Evolutionary conservation across 2,888 invertebrate species (phyloP), one percentile per base, ranked within the genome.

Genomic region (Chymomyza fuscimana): DNA sequence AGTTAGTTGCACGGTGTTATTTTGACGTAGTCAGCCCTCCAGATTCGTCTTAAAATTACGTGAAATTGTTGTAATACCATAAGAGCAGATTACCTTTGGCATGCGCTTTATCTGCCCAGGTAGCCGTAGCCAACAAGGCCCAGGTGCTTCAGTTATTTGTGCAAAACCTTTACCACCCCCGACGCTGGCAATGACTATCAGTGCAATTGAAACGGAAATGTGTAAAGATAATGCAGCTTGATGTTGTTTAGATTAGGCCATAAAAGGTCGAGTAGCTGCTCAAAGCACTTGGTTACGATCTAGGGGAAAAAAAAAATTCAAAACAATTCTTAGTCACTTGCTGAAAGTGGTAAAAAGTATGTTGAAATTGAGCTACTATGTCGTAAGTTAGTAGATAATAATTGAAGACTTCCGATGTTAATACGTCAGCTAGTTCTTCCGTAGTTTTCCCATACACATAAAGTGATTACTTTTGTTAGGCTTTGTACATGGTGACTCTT

Each of bases 181-280:
- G 9, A 9, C 12, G 40, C 40, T 46, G 12, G 10, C 3, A 12
- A 10, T 46, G 40, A 12, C 40, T 46, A 46, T 75, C 80, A 78
- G 59, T 83, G 72, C 72, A 84, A 77, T 59, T 81, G 87, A 83
- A 85, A 85, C 88, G 85, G 88, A 85, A 85, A 88, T 85, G 72
- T 81, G 76, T 85, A 85, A 86, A 85, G 87, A 85, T 87, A 84
- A 70, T n/a, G 22, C 46, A 50, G n/a, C 16, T 36, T 58, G 19
- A 54, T 9, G 12, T 54, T 16, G 40, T 54, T 16, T 40, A 67
- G 67, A 67, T 66, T 69, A 52, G 46, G 15, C n/a, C 19, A 51
- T 46, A 6, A 56, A 50, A 64, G 54, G 58, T 70, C 65, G 62
- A 63, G 59, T 25, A 29, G 22, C 29, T 22, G 22, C 25, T 22